phyloP scores from a whole-genome alignment of 2,113 vertebrate species.

The Crotalus horridus region DNA sequence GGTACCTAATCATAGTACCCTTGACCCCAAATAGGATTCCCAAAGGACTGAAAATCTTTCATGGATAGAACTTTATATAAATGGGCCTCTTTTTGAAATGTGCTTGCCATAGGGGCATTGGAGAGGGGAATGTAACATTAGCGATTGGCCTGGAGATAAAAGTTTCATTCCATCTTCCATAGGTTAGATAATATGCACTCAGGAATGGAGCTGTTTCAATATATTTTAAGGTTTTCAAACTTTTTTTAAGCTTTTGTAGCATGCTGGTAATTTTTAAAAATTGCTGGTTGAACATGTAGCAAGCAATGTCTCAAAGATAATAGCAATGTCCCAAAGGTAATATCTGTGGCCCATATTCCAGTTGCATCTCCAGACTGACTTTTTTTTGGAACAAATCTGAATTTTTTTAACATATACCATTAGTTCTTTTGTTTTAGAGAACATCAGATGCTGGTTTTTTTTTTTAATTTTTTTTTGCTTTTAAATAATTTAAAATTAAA shows the following conservation, averaged over 20 bases:
- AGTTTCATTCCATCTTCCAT: background rate
- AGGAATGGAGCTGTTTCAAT: background rate
- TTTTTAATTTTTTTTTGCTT: too few relatives aligned
- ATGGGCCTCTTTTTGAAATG: background rate
- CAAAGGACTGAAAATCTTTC: background rate
- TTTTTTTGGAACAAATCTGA: background rate
- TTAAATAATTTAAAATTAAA: background rate
- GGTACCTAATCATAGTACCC: background rate
- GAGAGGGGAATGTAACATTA: background rate
- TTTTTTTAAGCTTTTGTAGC: background rate
- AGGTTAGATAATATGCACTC: background rate
- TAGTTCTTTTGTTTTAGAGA: background rate
- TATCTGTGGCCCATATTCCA: background rate
- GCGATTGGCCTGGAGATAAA: too few relatives aligned
- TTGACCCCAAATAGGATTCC: background rate
- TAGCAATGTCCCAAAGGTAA: background rate
- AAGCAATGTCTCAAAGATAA: background rate
- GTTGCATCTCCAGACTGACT: background rate
- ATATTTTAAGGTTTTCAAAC: background rate
- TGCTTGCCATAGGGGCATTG: background rate
- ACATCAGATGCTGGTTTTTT: background rate
- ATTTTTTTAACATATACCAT: background rate
- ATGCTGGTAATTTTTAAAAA: background rate
- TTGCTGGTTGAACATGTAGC: background rate
- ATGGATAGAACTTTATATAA: background rate